Base-by-base conservation (phyloP, 30 jellyfish, hydroid and myxozoan genomes). In the Hydractinia symbiolongicarpus region DNA sequence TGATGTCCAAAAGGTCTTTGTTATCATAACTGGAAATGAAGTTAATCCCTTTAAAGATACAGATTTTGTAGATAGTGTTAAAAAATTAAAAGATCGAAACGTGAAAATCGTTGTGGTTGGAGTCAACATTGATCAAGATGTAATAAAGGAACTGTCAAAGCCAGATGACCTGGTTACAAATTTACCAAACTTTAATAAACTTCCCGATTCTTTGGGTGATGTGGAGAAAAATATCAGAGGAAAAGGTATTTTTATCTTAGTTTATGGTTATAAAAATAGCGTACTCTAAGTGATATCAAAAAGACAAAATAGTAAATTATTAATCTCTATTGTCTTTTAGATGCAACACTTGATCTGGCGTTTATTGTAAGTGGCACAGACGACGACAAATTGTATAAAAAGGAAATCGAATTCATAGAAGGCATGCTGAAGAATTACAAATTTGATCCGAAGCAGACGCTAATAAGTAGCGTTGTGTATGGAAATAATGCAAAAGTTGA, bases 11-110 rank as follows among this genome's bases (percentile, higher is more conserved):
- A 84, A 68, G 67, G 80, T 84, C 15, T 53, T 89, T 14, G 77
- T 89, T 30, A 78, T 89, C 9, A 55, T 89, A 67, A 79, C 89
- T 58, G 84, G 88, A 10, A 93, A 93, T 14, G 81, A 89, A 71
- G 77, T 62, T 58, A 77, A 86, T 67, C 82, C 72, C 20, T 85
- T 78, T 54, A 80, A 78, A 0, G 86, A 83, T 15, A 85, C 83
- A 40, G 87, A 76, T 7, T 60, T 83, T 58, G 84, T 84, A 21
- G 70, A 71, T 30, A 86, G 54, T 1, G 87, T 88, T 8, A 83
- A 74, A 5, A 74, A 69, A 16, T 73, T 89, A 57, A 76, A 84
- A 55, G 66, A 54, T 50, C 76, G 84, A 53, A 86, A 83, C 19
- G 86, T 89, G 1, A 86, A 84, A 55, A 66, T 89, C 4, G 61